Evolutionary conservation across 2,888 invertebrate genomes (phyloP), one percentile per base, ranked within the genome.

Genomic region (Ornithoptera priamus): DNA sequence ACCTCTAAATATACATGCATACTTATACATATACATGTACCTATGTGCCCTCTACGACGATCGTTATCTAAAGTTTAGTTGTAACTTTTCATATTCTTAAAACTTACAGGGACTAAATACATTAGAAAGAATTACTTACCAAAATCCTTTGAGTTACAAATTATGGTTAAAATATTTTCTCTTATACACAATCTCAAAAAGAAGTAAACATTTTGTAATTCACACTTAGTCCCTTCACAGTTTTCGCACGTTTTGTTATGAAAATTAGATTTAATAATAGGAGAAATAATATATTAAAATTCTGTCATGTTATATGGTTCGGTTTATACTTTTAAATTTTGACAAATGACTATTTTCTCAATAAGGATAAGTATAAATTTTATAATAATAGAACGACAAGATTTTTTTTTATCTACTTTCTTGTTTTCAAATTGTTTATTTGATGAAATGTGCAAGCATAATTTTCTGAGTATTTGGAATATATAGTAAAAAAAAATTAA

Each of bases 291-390:
- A 42, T 42, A 39, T 22, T 58, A 57, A 58, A 65, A 65, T 65
- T 65, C 42, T 36, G 42, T 58, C 65, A 58, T 60, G 50, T 22
- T 4, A 66, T 22, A 20, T 15, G 15, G 0, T 46, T 15, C 12
- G 46, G 12, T 42, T n/a, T 66, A 58, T 60, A 15, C 15, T 66
- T 66, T 66, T 66, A 24, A 60, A 53, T 42, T 60, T 60, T 66
- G 66, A 60, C 66, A 60, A 59, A 18, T 36, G 10, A 42, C 46
- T 0, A 59, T 59, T 58, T 58, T 46, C 22, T 18, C 57, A 65
- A 42, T 57, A 58, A 65, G n/a, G 22, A 59, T 58, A 8, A 22
- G 22, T 22, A 58, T n/a, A 4, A n/a, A n/a, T 18, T n/a, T 46
- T 46, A 3, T 46, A 12, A 46, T 12, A 3, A 46, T 46, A 15